Evolutionary conservation across 2,797 vertebrate species (phyloP).

Genomic region (Falco peregrinus): DNA sequence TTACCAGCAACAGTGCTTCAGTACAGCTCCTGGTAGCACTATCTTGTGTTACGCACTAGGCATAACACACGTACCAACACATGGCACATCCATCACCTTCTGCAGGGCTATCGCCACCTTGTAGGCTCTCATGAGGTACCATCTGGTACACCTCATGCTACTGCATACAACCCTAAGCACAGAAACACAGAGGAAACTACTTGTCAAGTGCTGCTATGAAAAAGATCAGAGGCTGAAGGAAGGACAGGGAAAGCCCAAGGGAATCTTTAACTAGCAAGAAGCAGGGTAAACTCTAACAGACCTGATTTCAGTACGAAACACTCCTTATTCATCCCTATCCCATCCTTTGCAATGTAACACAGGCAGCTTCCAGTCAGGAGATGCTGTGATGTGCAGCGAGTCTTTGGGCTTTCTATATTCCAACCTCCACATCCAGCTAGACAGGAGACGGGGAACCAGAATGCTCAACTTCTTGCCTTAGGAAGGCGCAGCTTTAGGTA

Average conservation of each 20-base stretch:
- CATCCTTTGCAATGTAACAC: neutral
- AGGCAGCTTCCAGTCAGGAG: neutral
- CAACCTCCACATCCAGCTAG: neutral
- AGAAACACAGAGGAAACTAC: neutral
- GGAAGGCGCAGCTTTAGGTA: neutral
- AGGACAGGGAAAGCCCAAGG: neutral
- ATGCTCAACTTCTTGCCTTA: neutral
- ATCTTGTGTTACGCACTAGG: neutral
- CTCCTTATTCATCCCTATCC: neutral
- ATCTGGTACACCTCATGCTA: neutral
- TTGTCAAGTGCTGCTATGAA: neutral
- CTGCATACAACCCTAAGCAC: neutral
- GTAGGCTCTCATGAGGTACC: too few species aligned
- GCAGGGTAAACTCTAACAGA: neutral
- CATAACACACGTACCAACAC: neutral
- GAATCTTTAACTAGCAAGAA: neutral
- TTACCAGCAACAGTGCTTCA: neutral
- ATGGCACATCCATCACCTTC: neutral
- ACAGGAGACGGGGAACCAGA: neutral
- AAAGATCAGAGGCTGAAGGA: neutral
- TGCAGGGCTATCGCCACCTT: neutral
- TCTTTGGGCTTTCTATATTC: neutral
- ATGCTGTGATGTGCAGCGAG: accelerated
- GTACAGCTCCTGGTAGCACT: neutral
- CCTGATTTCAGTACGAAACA: neutral